phyloP scores from a whole-genome alignment of 2,888 invertebrate genomes.

The Chaitophorus viminalis region DNA sequence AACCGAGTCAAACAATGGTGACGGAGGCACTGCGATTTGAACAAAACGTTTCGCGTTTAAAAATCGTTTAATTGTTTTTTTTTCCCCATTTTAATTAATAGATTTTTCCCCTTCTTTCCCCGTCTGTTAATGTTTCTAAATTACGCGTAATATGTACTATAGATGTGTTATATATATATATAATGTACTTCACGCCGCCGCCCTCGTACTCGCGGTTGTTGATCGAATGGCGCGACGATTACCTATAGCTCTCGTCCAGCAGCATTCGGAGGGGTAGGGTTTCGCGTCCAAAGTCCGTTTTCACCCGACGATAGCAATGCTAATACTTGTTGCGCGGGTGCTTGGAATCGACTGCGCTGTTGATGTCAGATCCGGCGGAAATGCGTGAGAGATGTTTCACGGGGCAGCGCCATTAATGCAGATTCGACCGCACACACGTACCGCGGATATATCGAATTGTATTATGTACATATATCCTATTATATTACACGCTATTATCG shows the following conservation, averaged over 20 bases:
- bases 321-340: background rate
- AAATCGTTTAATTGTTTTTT: background rate
- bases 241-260: background rate
- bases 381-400: background rate
- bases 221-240: background rate
- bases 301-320: background rate
- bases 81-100: background rate
- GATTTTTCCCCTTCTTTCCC: background rate
- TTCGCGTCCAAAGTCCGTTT: background rate
- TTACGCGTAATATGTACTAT: background rate
- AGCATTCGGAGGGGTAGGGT: background rate
- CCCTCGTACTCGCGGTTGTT: background rate
- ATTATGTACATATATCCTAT: too few relatives aligned
- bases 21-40: background rate
- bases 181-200: background rate
- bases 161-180: too few relatives aligned
- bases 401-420: background rate
- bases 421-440: background rate
- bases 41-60: slow-evolving; percentile 14
- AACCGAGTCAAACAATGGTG: slow-evolving; percentile 57
- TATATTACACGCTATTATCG: background rate
- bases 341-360: background rate
- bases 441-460: background rate
- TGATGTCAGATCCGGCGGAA: background rate
- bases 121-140: background rate